These are phyloP conservation scores for Nettapus auritus DNA, from an alignment of 2,113 vertebrate genomes.

Conservation along the genomic window DNA sequence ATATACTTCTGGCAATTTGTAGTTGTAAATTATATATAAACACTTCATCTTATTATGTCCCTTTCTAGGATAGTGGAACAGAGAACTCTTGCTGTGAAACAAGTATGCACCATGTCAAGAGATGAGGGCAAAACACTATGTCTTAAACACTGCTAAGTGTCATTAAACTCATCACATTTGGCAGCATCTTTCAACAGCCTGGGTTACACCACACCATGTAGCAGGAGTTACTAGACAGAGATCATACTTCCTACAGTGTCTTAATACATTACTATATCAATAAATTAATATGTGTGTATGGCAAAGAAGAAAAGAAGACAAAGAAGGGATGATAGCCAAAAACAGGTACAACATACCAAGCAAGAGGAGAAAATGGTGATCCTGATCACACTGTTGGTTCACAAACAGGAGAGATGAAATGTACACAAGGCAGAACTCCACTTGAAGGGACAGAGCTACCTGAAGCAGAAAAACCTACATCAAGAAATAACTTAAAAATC, in stretches of 20 bases:
- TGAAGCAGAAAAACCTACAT: background rate
- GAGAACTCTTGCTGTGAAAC: background rate
- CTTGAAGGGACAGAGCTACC: background rate
- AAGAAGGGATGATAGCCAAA: background rate
- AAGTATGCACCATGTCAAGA: background rate
- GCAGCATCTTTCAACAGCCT: background rate
- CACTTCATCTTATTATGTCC: background rate
- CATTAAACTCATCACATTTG: background rate
- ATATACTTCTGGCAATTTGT: background rate
- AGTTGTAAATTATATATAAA: background rate
- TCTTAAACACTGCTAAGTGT: background rate
- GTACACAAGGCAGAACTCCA: background rate
- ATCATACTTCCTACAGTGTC: background rate
- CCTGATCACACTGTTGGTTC: background rate
- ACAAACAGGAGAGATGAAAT: background rate
- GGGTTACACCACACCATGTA: background rate
- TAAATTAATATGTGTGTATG: rapidly evolving
- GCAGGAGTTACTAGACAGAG: background rate
- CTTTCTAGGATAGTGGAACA: background rate
- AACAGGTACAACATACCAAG: background rate
- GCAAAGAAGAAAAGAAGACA: background rate
- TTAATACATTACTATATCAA: background rate
- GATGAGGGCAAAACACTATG: background rate
- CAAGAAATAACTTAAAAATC: background rate
- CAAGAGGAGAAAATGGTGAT: background rate